phyloP scores from a whole-genome alignment of 1,140 invertebrate genomes.

The Conus ventricosus region DNA sequence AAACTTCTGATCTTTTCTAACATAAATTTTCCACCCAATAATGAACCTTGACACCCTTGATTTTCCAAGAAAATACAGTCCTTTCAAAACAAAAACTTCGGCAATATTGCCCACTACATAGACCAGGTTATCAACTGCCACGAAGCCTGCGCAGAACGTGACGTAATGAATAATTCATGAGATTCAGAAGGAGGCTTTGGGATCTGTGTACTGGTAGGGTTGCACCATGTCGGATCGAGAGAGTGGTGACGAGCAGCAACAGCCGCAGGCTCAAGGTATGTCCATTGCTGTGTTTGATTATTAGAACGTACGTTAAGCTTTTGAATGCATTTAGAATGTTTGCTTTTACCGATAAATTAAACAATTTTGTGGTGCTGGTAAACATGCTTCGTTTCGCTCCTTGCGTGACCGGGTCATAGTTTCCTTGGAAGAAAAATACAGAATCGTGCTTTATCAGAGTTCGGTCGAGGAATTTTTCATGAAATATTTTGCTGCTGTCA shows the following conservation, averaged over 20 bases:
- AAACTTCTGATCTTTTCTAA: too few relatives aligned
- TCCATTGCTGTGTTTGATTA: constrained; percentile 21
- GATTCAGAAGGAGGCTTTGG: constrained; percentile 67
- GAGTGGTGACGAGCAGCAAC: constrained; percentile 69
- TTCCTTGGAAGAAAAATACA: constrained; percentile 38
- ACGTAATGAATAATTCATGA: constrained; percentile 70
- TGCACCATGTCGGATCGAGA: constrained; percentile 71
- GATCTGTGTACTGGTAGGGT: constrained; percentile 62
- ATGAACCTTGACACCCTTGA: too few relatives aligned
- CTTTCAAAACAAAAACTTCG: not conserved
- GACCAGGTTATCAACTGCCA: constrained; percentile 27
- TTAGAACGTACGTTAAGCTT: not conserved
- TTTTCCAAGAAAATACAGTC: not conserved
- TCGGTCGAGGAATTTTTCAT: not conserved
- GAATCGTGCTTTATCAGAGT: constrained; percentile 16
- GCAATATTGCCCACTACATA: not conserved
- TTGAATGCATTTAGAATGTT: not conserved
- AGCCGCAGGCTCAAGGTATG: constrained; percentile 64
- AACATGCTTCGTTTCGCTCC: constrained; percentile 32
- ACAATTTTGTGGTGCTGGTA: constrained; percentile 11
- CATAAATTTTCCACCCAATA: too few relatives aligned
- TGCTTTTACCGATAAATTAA: not conserved
- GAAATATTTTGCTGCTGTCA: not conserved
- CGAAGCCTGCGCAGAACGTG: constrained; percentile 41
- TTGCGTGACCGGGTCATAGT: constrained; percentile 41